Percentiles rank a stretch among this genome's conserved stretches.
Evolutionary conservation across 2,888 invertebrate species (phyloP).

Genomic region (Alviniconcha strummeri): DNA sequence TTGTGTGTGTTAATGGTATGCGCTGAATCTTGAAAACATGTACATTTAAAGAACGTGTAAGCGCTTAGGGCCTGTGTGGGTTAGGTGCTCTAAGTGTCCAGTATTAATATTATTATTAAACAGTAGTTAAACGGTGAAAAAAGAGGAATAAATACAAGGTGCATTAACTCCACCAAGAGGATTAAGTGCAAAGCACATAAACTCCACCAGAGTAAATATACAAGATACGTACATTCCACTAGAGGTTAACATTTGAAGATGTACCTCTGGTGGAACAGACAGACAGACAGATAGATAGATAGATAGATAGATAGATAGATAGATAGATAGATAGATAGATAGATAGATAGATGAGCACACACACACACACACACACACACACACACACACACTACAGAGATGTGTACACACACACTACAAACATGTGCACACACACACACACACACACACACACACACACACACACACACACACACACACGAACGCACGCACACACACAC

Average conservation of each 20-base stretch:
- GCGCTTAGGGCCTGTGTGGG: too few species aligned
- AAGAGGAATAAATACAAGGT: too few species aligned
- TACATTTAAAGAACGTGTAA: too few species aligned
- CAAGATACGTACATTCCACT: not conserved
- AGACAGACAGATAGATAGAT: not conserved
- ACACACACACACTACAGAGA: not conserved
- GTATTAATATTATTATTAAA: too few species aligned
- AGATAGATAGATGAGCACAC: not conserved
- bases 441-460: constrained; percentile 2
- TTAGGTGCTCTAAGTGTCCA: too few species aligned
- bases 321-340: not conserved
- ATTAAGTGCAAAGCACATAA: too few species aligned
- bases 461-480: not conserved
- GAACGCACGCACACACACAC: not conserved
- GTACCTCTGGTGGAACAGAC: not conserved
- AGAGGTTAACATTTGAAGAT: not conserved
- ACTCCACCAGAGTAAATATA: too few species aligned
- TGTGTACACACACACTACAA: not conserved
- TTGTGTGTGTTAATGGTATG: too few species aligned
- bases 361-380: not conserved
- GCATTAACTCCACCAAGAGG: too few species aligned
- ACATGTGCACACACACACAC: not conserved
- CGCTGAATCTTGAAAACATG: too few species aligned
- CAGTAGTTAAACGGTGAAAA: too few species aligned
- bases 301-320: not conserved